These are phyloP conservation scores for Dicrurus megarhynchus DNA, from an alignment of 2,113 vertebrate genomes.

Conservation along the genomic window DNA sequence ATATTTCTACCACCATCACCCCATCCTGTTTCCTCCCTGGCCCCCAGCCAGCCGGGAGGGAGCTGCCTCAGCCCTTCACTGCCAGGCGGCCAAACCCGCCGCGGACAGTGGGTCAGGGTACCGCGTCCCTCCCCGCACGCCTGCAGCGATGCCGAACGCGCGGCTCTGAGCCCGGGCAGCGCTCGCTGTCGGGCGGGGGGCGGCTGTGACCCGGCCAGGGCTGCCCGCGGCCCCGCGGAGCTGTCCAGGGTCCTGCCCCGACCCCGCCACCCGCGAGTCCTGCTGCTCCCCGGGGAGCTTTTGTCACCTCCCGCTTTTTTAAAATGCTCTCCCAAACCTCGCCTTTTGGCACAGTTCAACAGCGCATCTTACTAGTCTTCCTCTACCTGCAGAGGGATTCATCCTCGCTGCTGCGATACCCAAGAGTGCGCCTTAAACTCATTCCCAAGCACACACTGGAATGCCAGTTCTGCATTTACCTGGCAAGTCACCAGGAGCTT, in stretches of 20 bases:
- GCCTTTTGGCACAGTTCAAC: accelerated
- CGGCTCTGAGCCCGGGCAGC: too few relatives aligned
- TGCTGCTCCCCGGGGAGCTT: accelerated
- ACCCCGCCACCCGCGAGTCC: not conserved
- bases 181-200: not conserved
- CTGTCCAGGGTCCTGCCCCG: conserved; percentile 14
- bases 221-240: not conserved
- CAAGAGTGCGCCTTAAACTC: not conserved
- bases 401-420: accelerated
- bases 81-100: not conserved
- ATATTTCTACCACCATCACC: accelerated
- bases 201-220: not conserved
- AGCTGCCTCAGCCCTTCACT: accelerated
- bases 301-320: accelerated
- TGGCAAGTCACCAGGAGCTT: not conserved
- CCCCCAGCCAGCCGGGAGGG: not conserved
- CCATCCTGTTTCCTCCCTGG: not conserved
- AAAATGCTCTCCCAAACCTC: not conserved
- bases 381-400: too few relatives aligned
- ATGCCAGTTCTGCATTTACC: accelerated
- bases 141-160: accelerated
- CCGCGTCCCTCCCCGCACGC: accelerated
- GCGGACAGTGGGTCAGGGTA: accelerated
- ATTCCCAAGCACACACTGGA: accelerated
- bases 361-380: accelerated